phyloP scores from a whole-genome alignment of 2,888 invertebrate genomes.

The Auanema sp. region DNA sequence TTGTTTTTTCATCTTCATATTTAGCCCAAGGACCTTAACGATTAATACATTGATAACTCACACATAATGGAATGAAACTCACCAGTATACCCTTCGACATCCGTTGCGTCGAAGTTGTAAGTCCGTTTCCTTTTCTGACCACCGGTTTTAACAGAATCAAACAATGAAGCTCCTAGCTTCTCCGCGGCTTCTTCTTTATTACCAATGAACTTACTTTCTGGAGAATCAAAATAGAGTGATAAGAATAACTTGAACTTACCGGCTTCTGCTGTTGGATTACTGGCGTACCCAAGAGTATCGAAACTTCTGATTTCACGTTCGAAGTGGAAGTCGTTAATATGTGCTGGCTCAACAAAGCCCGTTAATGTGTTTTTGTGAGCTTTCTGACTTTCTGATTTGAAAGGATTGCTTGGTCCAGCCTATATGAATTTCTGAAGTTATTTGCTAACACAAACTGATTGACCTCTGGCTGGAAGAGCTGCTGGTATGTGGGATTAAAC shows the following conservation, averaged over 20 bases:
- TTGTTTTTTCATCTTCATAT: slow-evolving; percentile 83
- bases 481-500: slow-evolving; percentile 91
- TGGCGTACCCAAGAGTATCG: slow-evolving; percentile 75
- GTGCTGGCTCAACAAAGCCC: slow-evolving; percentile 90
- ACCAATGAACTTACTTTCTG: slow-evolving; percentile 50
- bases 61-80: not conserved
- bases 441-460: not conserved
- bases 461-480: slow-evolving; percentile 81
- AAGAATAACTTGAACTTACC: slow-evolving; percentile 23
- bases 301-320: slow-evolving; percentile 59
- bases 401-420: slow-evolving; percentile 88
- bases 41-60: not conserved
- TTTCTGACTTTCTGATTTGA: slow-evolving; percentile 83
- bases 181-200: slow-evolving; percentile 52
- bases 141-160: slow-evolving; percentile 72
- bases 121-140: slow-evolving; percentile 74
- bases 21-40: slow-evolving; percentile 83
- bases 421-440: slow-evolving; percentile 22
- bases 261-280: slow-evolving; percentile 84
- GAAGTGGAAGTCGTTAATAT: slow-evolving; percentile 82
- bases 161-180: slow-evolving; percentile 73
- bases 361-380: slow-evolving; percentile 87
- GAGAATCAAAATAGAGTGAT: not conserved
- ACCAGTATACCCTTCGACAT: slow-evolving; percentile 91
- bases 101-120: slow-evolving; percentile 85